A percentile compares a stretch with the other conserved stretches of the same genome.
These are phyloP conservation scores for Serrognathus titanus DNA, from an alignment of 2,888 invertebrate species.

Conservation along the genomic window DNA sequence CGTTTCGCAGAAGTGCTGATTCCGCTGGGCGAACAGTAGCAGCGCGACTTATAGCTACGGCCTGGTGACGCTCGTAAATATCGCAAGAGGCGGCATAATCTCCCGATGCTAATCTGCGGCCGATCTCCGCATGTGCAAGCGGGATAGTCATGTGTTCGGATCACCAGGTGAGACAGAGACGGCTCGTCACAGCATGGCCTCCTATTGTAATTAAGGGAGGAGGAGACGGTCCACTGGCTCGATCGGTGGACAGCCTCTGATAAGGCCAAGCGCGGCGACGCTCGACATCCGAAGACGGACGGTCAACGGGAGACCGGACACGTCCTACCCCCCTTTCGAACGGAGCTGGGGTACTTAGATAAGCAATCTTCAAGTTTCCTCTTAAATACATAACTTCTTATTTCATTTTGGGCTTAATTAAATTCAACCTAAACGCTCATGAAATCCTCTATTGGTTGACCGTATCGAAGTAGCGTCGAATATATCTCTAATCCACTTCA, in stretches of 20 bases:
- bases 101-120: slow-evolving; percentile 31
- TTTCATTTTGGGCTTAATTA: no score
- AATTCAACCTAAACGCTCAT: no score
- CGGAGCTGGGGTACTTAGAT: no score
- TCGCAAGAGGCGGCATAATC: slow-evolving; percentile 35
- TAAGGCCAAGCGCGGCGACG: slow-evolving; percentile 9
- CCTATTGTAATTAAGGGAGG: slow-evolving; percentile 11
- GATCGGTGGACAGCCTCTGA: background rate
- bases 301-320: slow-evolving; percentile 3
- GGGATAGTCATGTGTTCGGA: background rate
- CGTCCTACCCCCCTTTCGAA: no score
- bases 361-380: no score
- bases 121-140: slow-evolving; percentile 18
- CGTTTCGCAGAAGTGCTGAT: slow-evolving; percentile 29
- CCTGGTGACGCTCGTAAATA: slow-evolving; percentile 34
- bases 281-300: slow-evolving; percentile 22
- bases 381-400: no score
- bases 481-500: no score
- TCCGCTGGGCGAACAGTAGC: slow-evolving; percentile 24
- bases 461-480: no score
- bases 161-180: background rate
- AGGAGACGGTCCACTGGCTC: background rate
- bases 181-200: slow-evolving; percentile 4
- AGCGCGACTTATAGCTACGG: slow-evolving; percentile 28
- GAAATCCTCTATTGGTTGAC: no score